Evolutionary conservation across 2,113 vertebrate genomes (phyloP).

Genomic region (Sapayoa aenigma): DNA sequence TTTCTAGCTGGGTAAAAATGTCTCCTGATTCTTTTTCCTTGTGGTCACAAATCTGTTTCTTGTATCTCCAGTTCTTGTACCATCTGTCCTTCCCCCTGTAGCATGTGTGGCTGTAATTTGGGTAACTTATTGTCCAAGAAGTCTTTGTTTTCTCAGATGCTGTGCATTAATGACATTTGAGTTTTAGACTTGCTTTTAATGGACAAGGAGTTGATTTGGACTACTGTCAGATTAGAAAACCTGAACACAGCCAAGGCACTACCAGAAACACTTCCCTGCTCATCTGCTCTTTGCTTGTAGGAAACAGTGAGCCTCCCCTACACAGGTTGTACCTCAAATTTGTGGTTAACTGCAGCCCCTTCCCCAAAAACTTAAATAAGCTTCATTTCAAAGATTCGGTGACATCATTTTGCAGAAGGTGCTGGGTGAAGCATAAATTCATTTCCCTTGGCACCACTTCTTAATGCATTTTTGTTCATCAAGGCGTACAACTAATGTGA

Average conservation of each 20-base stretch:
- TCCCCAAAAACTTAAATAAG: neutral
- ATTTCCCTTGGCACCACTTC: slow-evolving; percentile 30
- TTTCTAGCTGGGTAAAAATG: slow-evolving; percentile 56
- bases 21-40: slow-evolving; percentile 56
- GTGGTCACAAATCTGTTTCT: slow-evolving; percentile 68
- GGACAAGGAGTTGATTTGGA: neutral
- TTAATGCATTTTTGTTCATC: slow-evolving; percentile 67
- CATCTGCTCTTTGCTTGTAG: neutral
- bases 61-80: slow-evolving; percentile 62
- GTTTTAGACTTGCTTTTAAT: slow-evolving; percentile 6
- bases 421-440: slow-evolving; percentile 49
- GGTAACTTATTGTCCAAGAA: slow-evolving; percentile 65
- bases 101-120: slow-evolving; percentile 66
- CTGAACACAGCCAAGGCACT: neutral
- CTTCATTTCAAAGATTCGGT: slow-evolving; percentile 3
- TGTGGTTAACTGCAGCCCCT: neutral
- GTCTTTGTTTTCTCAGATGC: slow-evolving; percentile 55
- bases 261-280: neutral
- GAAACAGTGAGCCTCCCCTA: neutral
- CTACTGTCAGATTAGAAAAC: neutral
- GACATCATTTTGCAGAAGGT: slow-evolving; percentile 46
- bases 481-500: slow-evolving; percentile 50
- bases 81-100: slow-evolving; percentile 60
- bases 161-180: neutral
- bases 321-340: neutral